Base-by-base conservation (phyloP, 2,113 vertebrate species). In the Rhipidura dahli region DNA sequence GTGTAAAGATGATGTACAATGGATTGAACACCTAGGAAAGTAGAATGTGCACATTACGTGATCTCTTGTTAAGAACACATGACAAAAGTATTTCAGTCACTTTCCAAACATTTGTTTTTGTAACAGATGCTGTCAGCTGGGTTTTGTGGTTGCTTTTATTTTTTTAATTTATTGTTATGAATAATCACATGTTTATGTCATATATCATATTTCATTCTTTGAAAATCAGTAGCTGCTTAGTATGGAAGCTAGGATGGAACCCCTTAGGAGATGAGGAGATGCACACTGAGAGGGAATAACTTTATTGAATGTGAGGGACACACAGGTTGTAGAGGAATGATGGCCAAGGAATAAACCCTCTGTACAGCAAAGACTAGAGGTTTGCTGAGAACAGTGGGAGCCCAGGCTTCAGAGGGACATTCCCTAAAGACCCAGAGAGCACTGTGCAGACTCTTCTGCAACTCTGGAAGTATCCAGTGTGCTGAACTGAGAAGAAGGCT, bases 11-110 rank as follows among this genome's bases (percentile, higher is more conserved):
- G 17, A 63, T 40, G 18, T 76, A 24, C 26, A 66, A 6, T 19
- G 11, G 22, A 56, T 59, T 85, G 39, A 82, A 18, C 47, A 47
- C 10, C 15, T 61, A 35, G 39, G 23, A 78, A 70, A 65, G 22
- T 1, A 50, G 21, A 81, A 28, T 37, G 65, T 23, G 6, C 4
- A 1, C 47, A 22, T 11, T 60, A 5, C 0, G 0, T 45, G 33
- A 54, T 59, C 7, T 85, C 12, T 39, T 71, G 5, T 45, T 59
- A 31, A 75, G 15, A 73, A 28, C 5, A 9, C 14, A 5, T 19
- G 24, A 66, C 26, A 49, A 42, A 69, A 44, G 91, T 66, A 47
- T 50, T 89, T 81, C 44, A 40, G 8, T 73, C 42, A 37, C 13
- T 50, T 89, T 39, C 9, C 27, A 69, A 42, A 40, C 8, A 13